Base-by-base conservation (phyloP, 2,797 vertebrate species). In the Propithecus deckenii region DNA sequence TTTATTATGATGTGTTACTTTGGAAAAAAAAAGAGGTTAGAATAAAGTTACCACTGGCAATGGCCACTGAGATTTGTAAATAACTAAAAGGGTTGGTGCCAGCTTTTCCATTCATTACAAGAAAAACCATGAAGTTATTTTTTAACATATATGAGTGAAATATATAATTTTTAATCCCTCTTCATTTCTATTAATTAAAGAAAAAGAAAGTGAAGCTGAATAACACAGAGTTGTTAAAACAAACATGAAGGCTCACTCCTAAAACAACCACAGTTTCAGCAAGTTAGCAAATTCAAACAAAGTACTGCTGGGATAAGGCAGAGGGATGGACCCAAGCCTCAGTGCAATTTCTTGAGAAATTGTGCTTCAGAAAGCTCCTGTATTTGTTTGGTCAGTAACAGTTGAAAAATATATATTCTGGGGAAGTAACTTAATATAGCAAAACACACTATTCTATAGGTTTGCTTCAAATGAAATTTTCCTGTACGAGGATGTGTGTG, bases 401-500 rank as follows among this genome's bases (percentile, higher is more conserved):
- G 14, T 13, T 95, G 17, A 55, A 86, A 69, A 95, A 48, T 23
- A 63, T 8, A 59, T 52, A 76, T 35, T 81, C 55, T 74, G 8
- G 5, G 28, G 9, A 96, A 95, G 76, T 57, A 89, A 89, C 3
- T 74, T 80, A 78, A 71, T 57, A 87, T 13, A 83, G 50, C 55
- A 97, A 93, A 95, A 72, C 17, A 65, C 43, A 75, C 55, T 86
- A 72, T 30, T 75, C 83, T 48, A 69, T 14, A 94, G 23, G 30
- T 84, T 71, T 91, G 72, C 46, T 96, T 96, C 43, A 84, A 93
- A 87, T 48, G 18, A 18, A 86, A 91, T 63, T 78, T 95, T 91
- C 61, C 61, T 78, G 20, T 72, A 13, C 85, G 28, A 71, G 5
- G 20, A 14, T 23, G 55, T 23, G 55, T 23, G 22, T 57, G 23